Evolutionary conservation across 2,888 invertebrate species (phyloP).

Genomic region (Chaetogeoica ovagalla): DNA sequence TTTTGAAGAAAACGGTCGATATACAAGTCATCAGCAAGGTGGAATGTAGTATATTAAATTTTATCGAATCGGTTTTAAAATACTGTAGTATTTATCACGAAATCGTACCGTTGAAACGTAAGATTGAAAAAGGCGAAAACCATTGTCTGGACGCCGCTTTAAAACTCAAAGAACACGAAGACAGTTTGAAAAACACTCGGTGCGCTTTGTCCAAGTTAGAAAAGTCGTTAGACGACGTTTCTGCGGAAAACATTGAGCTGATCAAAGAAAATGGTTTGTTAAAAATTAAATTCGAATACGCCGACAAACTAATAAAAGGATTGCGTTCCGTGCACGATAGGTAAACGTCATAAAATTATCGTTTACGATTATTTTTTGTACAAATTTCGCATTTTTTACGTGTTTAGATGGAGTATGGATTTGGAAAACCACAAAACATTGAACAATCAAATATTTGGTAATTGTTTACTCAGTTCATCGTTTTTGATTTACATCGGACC

Average conservation of each 20-base stretch:
- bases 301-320: conserved; percentile 23
- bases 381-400: background rate
- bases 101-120: conserved; percentile 81
- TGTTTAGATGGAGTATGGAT: conserved; percentile 73
- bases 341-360: background rate
- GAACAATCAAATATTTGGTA: conserved; percentile 76
- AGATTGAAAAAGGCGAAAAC: conserved; percentile 74
- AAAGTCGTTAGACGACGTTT: conserved; percentile 17
- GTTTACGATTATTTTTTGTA: no score
- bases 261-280: conserved; percentile 27
- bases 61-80: conserved; percentile 81
- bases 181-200: conserved; percentile 19
- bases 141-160: conserved; percentile 61
- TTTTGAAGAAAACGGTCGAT: conserved; percentile 62
- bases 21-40: conserved; percentile 83
- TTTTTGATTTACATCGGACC: conserved; percentile 64
- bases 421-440: conserved; percentile 72
- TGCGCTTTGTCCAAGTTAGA: conserved; percentile 14
- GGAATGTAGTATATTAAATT: conserved; percentile 81
- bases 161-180: conserved; percentile 23
- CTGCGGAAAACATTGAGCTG: conserved; percentile 6
- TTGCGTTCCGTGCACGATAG: conserved; percentile 3
- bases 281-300: conserved; percentile 25
- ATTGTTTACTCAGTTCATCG: conserved; percentile 78
- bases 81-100: conserved; percentile 87